phyloP scores from a whole-genome alignment of 37 sponge, comb jelly and placozoan genomes.

The Lycopodina hypogea region DNA sequence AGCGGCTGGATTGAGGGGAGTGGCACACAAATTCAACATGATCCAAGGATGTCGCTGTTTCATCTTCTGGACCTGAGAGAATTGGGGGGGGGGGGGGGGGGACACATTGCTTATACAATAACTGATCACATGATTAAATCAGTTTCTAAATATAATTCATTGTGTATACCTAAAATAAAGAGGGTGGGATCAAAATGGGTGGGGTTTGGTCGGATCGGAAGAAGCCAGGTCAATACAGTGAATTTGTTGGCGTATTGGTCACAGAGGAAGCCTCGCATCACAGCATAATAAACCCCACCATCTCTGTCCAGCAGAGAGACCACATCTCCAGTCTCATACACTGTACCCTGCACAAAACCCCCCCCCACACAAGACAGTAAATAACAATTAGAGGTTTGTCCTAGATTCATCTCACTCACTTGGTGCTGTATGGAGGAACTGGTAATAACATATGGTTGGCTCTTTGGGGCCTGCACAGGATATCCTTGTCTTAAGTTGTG shows the following conservation, averaged over 20 bases:
- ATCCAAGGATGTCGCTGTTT: conserved; percentile 52
- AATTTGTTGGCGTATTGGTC: conserved; percentile 68
- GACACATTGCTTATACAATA: too few relatives aligned
- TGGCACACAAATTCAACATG: conserved; percentile 66
- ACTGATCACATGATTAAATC: too few relatives aligned
- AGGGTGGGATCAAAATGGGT: conserved; percentile 64
- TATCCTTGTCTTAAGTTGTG: not conserved
- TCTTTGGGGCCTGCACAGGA: not conserved
- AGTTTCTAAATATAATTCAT: too few relatives aligned
- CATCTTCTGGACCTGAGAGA: conserved; percentile 77
- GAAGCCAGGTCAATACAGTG: conserved; percentile 70
- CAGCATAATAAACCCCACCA: conserved; percentile 66
- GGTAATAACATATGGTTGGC: conserved; percentile 46
- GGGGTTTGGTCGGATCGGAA: conserved; percentile 64
- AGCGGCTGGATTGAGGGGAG: conserved; percentile 54
- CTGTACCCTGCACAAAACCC: conserved; percentile 39
- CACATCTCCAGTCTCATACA: conserved; percentile 71
- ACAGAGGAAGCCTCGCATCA: conserved; percentile 64
- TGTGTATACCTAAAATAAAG: conserved; percentile 73
- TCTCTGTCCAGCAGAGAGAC: conserved; percentile 67
- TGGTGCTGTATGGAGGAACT: conserved; percentile 39
- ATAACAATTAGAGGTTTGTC: not conserved
- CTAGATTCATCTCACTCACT: conserved; percentile 14
- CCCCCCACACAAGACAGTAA: not conserved
- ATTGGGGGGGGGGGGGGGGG: too few relatives aligned